Evolutionary conservation across 1,140 invertebrate species (phyloP).

Genomic region (Cyphomyrmex costatus): DNA sequence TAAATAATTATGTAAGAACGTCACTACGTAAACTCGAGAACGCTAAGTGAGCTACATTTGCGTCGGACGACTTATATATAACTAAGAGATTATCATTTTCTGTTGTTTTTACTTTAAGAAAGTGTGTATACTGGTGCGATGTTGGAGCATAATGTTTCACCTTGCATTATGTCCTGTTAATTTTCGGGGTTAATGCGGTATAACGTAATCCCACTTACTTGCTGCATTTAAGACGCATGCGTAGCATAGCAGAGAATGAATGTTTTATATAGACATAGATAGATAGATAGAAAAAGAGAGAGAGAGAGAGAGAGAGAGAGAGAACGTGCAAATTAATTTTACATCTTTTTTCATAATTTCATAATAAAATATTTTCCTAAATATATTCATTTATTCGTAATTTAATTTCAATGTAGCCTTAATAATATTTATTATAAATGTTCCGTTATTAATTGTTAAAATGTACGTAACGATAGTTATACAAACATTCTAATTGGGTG

Average conservation of each 20-base stretch:
- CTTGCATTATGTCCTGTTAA: constrained; percentile 53
- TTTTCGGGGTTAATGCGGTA: constrained; percentile 55
- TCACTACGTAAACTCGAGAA: background rate
- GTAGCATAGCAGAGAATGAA: background rate
- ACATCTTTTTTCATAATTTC: background rate
- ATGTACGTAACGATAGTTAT: background rate
- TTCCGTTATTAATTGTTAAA: background rate
- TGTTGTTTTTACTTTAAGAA: constrained; percentile 45
- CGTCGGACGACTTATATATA: constrained; percentile 7
- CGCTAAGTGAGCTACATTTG: background rate
- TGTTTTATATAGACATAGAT: constrained; percentile 1
- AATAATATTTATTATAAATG: constrained; percentile 11
- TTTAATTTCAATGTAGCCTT: background rate
- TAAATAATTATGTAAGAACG: constrained; percentile 32
- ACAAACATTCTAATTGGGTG: background rate
- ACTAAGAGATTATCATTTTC: constrained; percentile 45
- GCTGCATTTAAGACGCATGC: constrained; percentile 35
- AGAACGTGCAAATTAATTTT: constrained; percentile 22
- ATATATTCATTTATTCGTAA: background rate
- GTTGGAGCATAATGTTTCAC: constrained; percentile 31
- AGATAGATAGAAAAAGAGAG: no score
- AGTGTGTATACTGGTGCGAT: background rate
- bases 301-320: background rate
- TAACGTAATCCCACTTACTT: constrained; percentile 51
- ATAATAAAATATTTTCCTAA: background rate